Conservation (phyloP, 1,140 invertebrate genomes). For the Halictus rubicundus region DNA sequence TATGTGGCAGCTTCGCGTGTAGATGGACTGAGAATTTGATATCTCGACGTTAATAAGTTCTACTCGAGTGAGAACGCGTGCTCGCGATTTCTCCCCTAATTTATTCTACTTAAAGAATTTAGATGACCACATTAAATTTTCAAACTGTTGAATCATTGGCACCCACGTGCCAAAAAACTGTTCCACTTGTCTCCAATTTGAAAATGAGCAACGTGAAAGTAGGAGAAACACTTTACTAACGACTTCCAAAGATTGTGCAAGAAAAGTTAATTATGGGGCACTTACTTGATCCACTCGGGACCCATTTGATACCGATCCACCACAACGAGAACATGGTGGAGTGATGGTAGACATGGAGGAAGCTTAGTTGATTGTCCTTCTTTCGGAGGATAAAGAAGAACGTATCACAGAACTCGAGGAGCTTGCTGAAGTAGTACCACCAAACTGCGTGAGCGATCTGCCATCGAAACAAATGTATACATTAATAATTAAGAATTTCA, state of each 20-base stretch:
- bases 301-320: slow-evolving; percentile 98
- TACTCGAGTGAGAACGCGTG: not conserved
- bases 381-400: slow-evolving; percentile 95
- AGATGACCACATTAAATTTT: too few species aligned
- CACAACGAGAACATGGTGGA: slow-evolving; percentile 95
- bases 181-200: too few species aligned
- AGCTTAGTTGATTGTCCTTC: slow-evolving; percentile 92
- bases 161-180: too few species aligned
- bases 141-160: too few species aligned
- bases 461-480: not conserved
- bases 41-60: not conserved
- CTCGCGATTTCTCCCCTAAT: not conserved
- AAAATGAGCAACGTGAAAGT: too few species aligned
- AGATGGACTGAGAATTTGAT: not conserved
- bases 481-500: too few species aligned
- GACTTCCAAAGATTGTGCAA: too few species aligned
- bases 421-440: slow-evolving; percentile 98
- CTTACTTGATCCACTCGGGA: slow-evolving; percentile 95
- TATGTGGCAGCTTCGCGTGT: too few species aligned
- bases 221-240: too few species aligned
- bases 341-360: slow-evolving; percentile 95
- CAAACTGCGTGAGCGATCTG: slow-evolving; percentile 96
- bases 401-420: slow-evolving; percentile 96
- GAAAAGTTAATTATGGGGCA: slow-evolving; percentile 53
- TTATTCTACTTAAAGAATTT: not conserved